Conservation (phyloP, 1,140 invertebrate genomes). For the Pseudomyrmex dendroicus region DNA sequence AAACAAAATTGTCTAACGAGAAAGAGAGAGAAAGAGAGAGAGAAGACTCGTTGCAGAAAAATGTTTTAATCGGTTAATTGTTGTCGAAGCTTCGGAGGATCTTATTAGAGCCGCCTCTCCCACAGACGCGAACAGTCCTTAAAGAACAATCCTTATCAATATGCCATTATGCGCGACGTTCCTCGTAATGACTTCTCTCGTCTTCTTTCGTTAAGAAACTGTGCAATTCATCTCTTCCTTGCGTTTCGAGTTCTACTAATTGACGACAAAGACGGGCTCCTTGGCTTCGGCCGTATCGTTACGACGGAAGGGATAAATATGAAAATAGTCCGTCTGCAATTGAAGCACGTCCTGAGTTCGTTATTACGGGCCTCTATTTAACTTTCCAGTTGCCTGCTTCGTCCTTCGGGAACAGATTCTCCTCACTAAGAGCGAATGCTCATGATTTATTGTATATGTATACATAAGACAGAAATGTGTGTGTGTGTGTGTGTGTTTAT, state of each 20-base stretch:
- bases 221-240: slow-evolving; percentile 39
- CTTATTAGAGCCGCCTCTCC: slow-evolving; percentile 34
- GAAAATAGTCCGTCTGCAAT: slow-evolving; percentile 58
- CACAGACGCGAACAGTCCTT: slow-evolving; percentile 28
- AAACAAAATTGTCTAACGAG: slow-evolving; percentile 2
- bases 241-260: slow-evolving; percentile 43
- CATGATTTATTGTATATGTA: not conserved
- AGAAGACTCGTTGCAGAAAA: slow-evolving; percentile 25
- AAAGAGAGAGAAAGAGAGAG: too few species aligned
- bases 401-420: slow-evolving; percentile 40
- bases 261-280: slow-evolving; percentile 57
- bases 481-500: not conserved
- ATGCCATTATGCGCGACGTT: slow-evolving; percentile 44
- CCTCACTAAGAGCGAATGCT: slow-evolving; percentile 8
- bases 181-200: slow-evolving; percentile 38
- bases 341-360: slow-evolving; percentile 55
- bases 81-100: slow-evolving; percentile 25
- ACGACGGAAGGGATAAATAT: slow-evolving; percentile 51
- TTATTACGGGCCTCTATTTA: slow-evolving; percentile 57
- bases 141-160: slow-evolving; percentile 54
- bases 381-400: slow-evolving; percentile 59
- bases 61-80: slow-evolving; percentile 53
- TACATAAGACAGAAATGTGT: not conserved
- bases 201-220: slow-evolving; percentile 59
- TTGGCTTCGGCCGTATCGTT: slow-evolving; percentile 44